Base-by-base conservation (phyloP, 2,113 vertebrate genomes). In the Upupa epops region DNA sequence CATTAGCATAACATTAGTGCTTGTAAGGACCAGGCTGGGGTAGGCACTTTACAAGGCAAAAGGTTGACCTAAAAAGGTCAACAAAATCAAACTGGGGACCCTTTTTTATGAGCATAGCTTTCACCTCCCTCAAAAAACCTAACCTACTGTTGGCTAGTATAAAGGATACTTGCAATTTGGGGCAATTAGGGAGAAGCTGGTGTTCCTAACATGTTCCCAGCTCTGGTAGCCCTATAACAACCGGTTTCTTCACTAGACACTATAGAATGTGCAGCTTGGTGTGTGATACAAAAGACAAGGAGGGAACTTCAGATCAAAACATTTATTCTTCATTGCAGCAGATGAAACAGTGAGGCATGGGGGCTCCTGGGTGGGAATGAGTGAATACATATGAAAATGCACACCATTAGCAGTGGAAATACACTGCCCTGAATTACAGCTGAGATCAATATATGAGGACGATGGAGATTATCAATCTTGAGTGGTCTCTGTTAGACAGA, bases 381-480 rank as follows among this genome's bases (percentile, higher is more conserved):
- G 90, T 17, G 5, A 90, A 83, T 51, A 93, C 75, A 46, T 0
- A 75, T 2, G 89, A 74, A 92, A 94, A 95, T 1, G 46, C 76
- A 88, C 26, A 74, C 78, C 72, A 18, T 78, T 84, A 46, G 63
- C 80, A 66, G 66, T 20, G 85, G 86, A 90, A 90, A 76, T 86
- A 75, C 75, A 87, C 60, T 81, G 55, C 65, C 82, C 90, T 46
- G 83, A 87, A 86, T 93, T 73, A 82, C 92, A 87, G 54, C 80
- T 19, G 63, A 65, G 95, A 96, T 97, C 97, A 89, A 90, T 95
- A 92, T 3, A 45, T 84, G 82, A 77, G 79, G 86, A 93, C 48
- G 91, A 91, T 80, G n/a, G 87, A 88, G 93, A 93, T 96, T 94
- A 94, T 96, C 96, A 90, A 88, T 96, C 97, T 89, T 58, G 87